Evolutionary conservation across 2,797 vertebrate species (phyloP).

Genomic region (Falco rusticolus): DNA sequence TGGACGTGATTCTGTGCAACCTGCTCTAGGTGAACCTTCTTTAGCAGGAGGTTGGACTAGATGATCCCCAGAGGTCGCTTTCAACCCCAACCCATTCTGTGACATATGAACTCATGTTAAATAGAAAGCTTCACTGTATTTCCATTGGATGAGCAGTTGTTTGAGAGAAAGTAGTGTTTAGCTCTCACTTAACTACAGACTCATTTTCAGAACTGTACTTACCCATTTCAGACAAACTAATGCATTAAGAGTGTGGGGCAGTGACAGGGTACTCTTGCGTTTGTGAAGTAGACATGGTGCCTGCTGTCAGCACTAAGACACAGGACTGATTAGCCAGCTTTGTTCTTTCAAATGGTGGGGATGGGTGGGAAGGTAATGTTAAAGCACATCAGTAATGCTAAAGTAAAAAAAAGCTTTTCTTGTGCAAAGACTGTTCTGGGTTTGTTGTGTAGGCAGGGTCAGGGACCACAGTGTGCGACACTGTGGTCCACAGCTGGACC

Average conservation of each 20-base stretch:
- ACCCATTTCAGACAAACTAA: neutral
- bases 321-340: neutral
- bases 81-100: no score
- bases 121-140: neutral
- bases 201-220: neutral
- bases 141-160: neutral
- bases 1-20: no score
- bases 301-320: neutral
- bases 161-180: neutral
- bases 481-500: neutral
- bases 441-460: neutral
- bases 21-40: no score
- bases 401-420: neutral
- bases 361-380: neutral
- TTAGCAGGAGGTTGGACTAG: no score
- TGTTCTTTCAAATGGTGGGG: neutral
- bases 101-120: neutral
- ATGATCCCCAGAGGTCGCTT: no score
- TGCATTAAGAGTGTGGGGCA: rapidly evolving
- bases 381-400: neutral
- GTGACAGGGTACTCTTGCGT: neutral
- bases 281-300: neutral
- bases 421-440: neutral
- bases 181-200: neutral
- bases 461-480: no score